These are phyloP conservation scores for Netta rufina DNA, from an alignment of 2,797 vertebrate species.

Conservation along the genomic window DNA sequence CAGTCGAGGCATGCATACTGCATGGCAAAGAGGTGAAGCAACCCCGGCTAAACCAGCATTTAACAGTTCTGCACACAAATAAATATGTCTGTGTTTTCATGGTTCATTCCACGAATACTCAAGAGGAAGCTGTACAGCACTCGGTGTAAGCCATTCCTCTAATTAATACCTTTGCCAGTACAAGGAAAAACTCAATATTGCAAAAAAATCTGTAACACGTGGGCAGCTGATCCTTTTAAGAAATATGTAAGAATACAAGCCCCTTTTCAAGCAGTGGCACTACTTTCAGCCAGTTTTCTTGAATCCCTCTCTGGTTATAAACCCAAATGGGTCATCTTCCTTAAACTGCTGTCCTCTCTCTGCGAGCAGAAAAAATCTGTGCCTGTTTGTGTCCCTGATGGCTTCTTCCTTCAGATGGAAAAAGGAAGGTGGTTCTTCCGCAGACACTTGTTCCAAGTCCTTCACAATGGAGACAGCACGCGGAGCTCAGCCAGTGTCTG, in stretches of 20 bases:
- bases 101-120: neutral
- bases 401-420: neutral
- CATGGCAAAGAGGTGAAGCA: fast-evolving
- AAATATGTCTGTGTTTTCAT: neutral
- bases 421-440: neutral
- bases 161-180: conserved; percentile 18
- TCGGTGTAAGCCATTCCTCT: neutral
- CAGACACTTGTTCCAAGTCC: neutral
- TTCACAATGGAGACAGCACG: neutral
- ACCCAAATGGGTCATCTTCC: neutral
- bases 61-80: neutral
- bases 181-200: neutral
- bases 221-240: neutral
- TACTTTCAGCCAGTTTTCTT: neutral
- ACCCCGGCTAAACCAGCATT: neutral
- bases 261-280: neutral
- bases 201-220: neutral
- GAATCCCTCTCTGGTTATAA: neutral
- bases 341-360: neutral
- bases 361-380: neutral
- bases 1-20: neutral
- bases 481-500: neutral
- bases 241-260: neutral
- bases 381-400: neutral
- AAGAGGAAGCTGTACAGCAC: neutral